Evolutionary conservation across 2,113 vertebrate species (phyloP), one percentile per base, ranked within the genome.

Genomic region (Cervus canadensis): DNA sequence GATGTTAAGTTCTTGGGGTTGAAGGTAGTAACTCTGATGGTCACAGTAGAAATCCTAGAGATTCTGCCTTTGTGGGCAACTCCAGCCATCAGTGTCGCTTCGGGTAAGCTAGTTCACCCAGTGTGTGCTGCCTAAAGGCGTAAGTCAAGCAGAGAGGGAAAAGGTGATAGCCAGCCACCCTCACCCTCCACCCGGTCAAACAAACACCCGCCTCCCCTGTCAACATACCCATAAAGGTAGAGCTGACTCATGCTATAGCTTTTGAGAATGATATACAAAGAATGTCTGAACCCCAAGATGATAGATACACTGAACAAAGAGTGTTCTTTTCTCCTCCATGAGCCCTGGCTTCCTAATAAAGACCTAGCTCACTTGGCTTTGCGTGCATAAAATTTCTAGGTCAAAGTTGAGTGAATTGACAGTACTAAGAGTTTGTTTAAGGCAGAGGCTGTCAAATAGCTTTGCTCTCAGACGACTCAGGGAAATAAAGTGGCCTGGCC

Each of bases 321-420:
- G 54, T 95, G 28, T 84, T 94, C 92, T 92, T 96, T 95, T 54
- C 60, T 95, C 60, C 62, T 81, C 54, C 79, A 83, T 84, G 95
- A 93, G 91, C 30, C 60, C 50, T 71, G 28, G 33, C 78, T 96
- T 52, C 54, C 26, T 93, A 87, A 95, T 89, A 90, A 97, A 97
- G 95, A 74, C 5, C 17, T 14, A 83, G 60, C 10, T 50, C 6
- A 7, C n/a, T 97, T 7, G 0, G 1, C 91, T 98, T 93, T 83
- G 40, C 48, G 62, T 92, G 60, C 87, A 91, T 95, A 57, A 64
- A 64, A 89, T 85, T 96, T 97, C 76, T 82, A 95, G 96, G 79
- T 96, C 93, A 98, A 87, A 89, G 95, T 85, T 91, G 91, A 93
- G 95, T 89, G 67, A 92, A 79, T 87, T 56, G 91, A n/a, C 57